A percentile compares a stretch with the other conserved stretches of the same genome.
Evolutionary conservation across 2,797 vertebrate genomes (phyloP).

Genomic region (Mus minutoides): DNA sequence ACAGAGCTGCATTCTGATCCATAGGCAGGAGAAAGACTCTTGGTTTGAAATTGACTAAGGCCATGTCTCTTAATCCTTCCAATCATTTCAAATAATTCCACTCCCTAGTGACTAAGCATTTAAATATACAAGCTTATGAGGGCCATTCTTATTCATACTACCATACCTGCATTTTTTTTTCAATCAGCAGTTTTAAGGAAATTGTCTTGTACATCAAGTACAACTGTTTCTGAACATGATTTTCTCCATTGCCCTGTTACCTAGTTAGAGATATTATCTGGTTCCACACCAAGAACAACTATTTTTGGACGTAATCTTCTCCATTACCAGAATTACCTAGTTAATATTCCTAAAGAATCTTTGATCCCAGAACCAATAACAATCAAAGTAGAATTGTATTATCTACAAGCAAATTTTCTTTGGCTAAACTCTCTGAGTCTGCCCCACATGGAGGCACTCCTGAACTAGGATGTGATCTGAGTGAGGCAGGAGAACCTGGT

Average conservation of each 20-base stretch:
- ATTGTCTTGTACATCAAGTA: not conserved
- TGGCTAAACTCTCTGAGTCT: not conserved
- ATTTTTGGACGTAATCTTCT: not conserved
- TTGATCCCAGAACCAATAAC: not conserved
- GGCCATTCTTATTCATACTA: not conserved
- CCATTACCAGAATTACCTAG: not conserved
- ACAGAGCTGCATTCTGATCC: not conserved
- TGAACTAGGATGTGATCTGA: not conserved
- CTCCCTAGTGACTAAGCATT: not conserved
- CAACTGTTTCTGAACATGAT: not conserved
- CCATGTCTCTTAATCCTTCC: not conserved
- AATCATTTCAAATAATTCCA: not conserved
- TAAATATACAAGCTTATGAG: not conserved
- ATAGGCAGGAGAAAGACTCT: not conserved
- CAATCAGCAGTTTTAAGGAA: not conserved
- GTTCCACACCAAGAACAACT: not conserved
- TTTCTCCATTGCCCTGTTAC: not conserved
- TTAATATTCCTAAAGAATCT: not conserved
- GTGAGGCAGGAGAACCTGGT: not conserved
- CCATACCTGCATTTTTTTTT: conserved; percentile 36
- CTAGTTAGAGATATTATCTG: not conserved
- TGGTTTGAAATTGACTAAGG: not conserved
- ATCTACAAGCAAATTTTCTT: not conserved
- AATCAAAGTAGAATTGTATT: not conserved
- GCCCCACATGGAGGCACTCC: not conserved